Evolutionary conservation across 1,140 invertebrate genomes (phyloP).

Genomic region (Euura saliciscinereae): DNA sequence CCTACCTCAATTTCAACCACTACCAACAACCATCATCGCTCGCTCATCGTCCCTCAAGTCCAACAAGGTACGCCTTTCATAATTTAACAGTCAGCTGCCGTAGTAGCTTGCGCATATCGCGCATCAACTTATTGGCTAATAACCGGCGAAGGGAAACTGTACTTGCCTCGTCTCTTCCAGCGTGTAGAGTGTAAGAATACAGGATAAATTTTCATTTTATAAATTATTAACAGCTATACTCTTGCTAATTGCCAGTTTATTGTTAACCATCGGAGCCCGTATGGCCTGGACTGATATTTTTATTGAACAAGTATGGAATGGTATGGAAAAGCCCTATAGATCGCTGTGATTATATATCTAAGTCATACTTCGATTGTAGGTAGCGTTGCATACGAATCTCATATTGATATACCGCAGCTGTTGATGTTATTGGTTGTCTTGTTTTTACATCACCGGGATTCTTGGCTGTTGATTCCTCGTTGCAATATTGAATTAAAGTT

Average conservation of each 20-base stretch:
- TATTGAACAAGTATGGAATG: neutral
- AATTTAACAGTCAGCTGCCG: neutral
- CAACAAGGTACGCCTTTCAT: slow-evolving; percentile 42
- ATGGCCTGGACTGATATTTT: neutral
- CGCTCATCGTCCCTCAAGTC: slow-evolving; percentile 41
- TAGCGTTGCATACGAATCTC: neutral
- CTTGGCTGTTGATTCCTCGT: neutral
- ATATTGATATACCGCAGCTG: neutral
- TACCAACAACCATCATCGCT: slow-evolving; percentile 45
- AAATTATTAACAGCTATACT: neutral
- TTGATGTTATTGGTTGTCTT: neutral
- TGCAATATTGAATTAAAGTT: neutral
- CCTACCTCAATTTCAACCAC: slow-evolving; percentile 48
- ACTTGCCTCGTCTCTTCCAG: slow-evolving; percentile 4
- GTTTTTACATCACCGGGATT: neutral
- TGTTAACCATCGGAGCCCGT: neutral
- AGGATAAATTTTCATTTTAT: neutral
- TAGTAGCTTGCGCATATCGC: slow-evolving; percentile 5
- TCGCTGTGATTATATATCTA: too few relatives aligned
- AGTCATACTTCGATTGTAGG: neutral
- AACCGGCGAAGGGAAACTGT: slow-evolving; percentile 1
- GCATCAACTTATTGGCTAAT: neutral
- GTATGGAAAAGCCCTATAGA: neutral
- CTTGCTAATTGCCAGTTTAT: neutral
- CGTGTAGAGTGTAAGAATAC: neutral